Conservation (phyloP, 2,113 vertebrate genomes). For the Cranoglanis bouderius region DNA sequence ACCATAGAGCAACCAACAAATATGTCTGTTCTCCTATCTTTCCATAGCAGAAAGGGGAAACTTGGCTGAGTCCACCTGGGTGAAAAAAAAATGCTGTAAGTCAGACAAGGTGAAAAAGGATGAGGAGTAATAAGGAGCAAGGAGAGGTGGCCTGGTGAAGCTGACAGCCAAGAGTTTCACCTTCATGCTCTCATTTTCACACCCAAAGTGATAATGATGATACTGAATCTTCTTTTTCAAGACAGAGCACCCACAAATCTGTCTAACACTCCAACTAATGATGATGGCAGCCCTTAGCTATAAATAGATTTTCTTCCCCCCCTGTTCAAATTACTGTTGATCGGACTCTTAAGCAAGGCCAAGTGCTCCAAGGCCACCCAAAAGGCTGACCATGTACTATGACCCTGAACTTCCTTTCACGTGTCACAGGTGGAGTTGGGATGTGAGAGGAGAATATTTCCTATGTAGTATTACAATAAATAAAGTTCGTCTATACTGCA, state of each 20-base stretch:
- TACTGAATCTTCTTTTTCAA: neutral
- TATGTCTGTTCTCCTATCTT: neutral
- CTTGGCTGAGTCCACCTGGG: neutral
- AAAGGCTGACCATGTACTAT: neutral
- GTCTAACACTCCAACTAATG: neutral
- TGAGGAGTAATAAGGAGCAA: neutral
- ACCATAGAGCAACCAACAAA: neutral
- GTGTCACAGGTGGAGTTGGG: neutral
- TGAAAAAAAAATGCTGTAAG: neutral
- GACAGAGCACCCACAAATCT: neutral
- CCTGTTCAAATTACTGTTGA: no score
- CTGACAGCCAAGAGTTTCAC: neutral
- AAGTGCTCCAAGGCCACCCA: neutral
- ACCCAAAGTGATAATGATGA: neutral
- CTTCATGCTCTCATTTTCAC: neutral
- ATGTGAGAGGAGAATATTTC: neutral
- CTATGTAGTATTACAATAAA: neutral
- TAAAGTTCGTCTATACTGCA: neutral
- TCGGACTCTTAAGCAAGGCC: neutral
- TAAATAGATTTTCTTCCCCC: no score
- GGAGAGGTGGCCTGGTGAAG: neutral
- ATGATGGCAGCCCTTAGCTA: neutral
- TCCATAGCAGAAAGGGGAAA: neutral
- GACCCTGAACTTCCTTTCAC: neutral
- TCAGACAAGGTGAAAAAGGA: neutral